Conservation (phyloP, 2,797 vertebrate genomes). For the Prionace glauca region DNA sequence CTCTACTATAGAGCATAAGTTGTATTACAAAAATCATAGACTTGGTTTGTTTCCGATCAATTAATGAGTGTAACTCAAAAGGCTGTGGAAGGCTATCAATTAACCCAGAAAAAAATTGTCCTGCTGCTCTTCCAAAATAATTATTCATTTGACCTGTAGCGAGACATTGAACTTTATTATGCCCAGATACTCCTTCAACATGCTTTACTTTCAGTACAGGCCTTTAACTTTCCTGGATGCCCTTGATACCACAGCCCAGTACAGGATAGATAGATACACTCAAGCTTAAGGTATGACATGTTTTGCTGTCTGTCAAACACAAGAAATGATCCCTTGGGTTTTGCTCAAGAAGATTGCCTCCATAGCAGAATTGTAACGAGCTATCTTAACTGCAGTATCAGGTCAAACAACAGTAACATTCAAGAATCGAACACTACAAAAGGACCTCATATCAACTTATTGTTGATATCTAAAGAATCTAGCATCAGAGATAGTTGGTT, state of each 20-base stretch:
- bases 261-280: neutral
- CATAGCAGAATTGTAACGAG: neutral
- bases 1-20: neutral
- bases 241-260: neutral
- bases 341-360: conserved; percentile 3
- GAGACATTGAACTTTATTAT: neutral
- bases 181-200: neutral
- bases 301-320: conserved; percentile 8
- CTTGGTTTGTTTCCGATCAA: neutral
- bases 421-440: neutral
- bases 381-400: neutral
- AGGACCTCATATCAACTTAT: neutral
- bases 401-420: neutral
- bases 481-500: neutral
- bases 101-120: neutral
- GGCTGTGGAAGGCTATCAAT: neutral
- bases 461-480: neutral
- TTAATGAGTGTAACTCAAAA: neutral
- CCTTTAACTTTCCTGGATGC: neutral
- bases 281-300: neutral
- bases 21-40: neutral
- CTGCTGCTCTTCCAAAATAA: neutral
- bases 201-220: neutral
- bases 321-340: neutral
- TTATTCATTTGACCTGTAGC: neutral